phyloP scores from a whole-genome alignment of 1,140 invertebrate genomes.

The Zaprionus kolodkinae region DNA sequence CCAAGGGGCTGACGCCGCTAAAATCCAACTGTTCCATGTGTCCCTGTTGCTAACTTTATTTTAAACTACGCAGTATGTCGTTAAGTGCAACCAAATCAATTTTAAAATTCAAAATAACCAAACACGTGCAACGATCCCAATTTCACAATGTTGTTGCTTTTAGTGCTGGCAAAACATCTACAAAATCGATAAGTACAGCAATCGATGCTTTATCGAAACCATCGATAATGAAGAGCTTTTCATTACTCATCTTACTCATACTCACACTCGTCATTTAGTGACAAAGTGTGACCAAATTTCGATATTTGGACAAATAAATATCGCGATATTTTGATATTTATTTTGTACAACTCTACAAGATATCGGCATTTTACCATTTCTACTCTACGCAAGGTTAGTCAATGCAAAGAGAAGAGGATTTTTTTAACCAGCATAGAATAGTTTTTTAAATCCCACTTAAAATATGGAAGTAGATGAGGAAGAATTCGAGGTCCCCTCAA shows the following conservation, averaged over 20 bases:
- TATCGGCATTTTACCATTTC: background rate
- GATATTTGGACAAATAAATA: background rate
- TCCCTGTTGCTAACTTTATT: background rate
- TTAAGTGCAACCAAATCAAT: background rate
- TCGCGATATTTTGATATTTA: background rate
- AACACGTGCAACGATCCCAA: constrained; percentile 30
- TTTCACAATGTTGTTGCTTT: constrained; percentile 26
- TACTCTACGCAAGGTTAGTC: background rate
- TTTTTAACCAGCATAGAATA: background rate
- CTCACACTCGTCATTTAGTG: no score
- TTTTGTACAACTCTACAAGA: background rate
- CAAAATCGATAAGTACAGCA: background rate
- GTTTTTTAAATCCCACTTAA: background rate
- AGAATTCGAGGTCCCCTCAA: constrained; percentile 93
- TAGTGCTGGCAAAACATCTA: background rate
- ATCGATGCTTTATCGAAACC: background rate
- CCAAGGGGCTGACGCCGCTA: constrained; percentile 46
- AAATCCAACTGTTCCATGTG: constrained; percentile 59
- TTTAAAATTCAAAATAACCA: constrained; percentile 31
- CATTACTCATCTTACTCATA: background rate
- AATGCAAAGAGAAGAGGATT: background rate
- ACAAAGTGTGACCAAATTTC: no score
- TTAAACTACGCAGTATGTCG: background rate
- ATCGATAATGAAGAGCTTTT: background rate
- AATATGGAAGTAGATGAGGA: constrained; percentile 95